Conservation (phyloP, 2,797 vertebrate species). For the Pangasius larnaudii region DNA sequence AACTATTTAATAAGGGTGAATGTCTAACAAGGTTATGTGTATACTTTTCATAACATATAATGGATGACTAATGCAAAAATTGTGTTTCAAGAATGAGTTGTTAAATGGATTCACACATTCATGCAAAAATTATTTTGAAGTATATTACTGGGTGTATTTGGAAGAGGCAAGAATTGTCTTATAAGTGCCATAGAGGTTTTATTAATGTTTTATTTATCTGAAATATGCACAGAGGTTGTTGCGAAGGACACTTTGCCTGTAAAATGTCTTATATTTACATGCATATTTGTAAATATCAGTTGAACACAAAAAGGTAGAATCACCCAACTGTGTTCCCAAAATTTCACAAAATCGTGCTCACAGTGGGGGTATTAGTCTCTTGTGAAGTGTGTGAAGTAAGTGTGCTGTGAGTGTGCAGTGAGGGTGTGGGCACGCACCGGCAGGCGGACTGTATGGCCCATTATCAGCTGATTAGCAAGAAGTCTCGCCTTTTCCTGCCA, state of each 20-base stretch:
- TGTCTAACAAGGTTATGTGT: background rate
- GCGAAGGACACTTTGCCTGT: background rate
- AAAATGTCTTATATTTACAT: background rate
- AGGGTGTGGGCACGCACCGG: slow-evolving; percentile 60
- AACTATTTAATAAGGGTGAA: background rate
- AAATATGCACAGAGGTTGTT: background rate
- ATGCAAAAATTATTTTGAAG: background rate
- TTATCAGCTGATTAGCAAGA: slow-evolving; percentile 83
- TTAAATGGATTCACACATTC: background rate
- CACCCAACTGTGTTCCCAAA: background rate
- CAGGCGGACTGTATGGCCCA: slow-evolving; percentile 67
- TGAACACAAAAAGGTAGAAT: background rate
- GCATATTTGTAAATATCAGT: background rate
- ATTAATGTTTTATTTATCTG: background rate
- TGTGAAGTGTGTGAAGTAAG: slow-evolving; percentile 71
- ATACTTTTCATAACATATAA: background rate
- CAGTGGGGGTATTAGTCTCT: background rate
- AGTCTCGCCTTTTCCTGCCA: slow-evolving; percentile 84
- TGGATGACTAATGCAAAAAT: background rate
- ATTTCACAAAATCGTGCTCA: background rate
- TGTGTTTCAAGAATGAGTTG: background rate
- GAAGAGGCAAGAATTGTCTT: background rate
- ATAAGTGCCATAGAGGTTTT: background rate
- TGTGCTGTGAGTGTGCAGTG: slow-evolving; percentile 68
- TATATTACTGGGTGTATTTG: background rate